A percentile compares a stretch with the other conserved stretches of the same genome.
phyloP scores from a whole-genome alignment of 1,140 invertebrate species.

The Nilaparvata lugens region DNA sequence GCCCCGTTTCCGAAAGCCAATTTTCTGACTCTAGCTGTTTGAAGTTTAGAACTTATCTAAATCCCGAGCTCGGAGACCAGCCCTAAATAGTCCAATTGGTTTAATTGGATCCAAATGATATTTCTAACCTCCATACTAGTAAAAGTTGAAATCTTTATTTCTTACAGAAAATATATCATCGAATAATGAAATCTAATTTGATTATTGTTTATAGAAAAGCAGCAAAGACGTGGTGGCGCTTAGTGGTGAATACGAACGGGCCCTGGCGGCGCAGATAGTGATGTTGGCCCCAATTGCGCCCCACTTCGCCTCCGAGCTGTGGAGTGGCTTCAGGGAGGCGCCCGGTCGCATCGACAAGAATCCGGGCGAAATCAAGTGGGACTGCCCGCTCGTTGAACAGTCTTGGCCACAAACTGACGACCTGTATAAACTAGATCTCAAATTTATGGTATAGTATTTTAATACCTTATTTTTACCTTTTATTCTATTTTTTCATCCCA shows the following conservation, averaged over 20 bases:
- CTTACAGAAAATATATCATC: too few relatives aligned
- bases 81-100: too few relatives aligned
- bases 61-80: too few relatives aligned
- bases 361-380: constrained; percentile 47
- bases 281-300: constrained; percentile 80
- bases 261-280: constrained; percentile 68
- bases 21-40: too few relatives aligned
- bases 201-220: constrained; percentile 44
- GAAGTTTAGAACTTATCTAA: too few relatives aligned
- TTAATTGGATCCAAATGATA: too few relatives aligned
- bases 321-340: constrained; percentile 62
- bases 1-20: too few relatives aligned
- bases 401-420: constrained; percentile 73
- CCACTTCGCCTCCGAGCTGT: constrained; percentile 83
- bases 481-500: too few relatives aligned
- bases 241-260: constrained; percentile 67
- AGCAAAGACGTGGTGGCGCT: constrained; percentile 44
- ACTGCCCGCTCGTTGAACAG: constrained; percentile 56
- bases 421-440: constrained; percentile 39
- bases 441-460: constrained; percentile 13
- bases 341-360: constrained; percentile 42
- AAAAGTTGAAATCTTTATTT: too few relatives aligned
- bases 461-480: too few relatives aligned
- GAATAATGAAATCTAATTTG: too few relatives aligned
- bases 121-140: too few relatives aligned